Percentiles rank a stretch among this genome's conserved stretches.
Evolutionary conservation across 2,113 vertebrate genomes (phyloP).

Genomic region (Siphamia tubifer): DNA sequence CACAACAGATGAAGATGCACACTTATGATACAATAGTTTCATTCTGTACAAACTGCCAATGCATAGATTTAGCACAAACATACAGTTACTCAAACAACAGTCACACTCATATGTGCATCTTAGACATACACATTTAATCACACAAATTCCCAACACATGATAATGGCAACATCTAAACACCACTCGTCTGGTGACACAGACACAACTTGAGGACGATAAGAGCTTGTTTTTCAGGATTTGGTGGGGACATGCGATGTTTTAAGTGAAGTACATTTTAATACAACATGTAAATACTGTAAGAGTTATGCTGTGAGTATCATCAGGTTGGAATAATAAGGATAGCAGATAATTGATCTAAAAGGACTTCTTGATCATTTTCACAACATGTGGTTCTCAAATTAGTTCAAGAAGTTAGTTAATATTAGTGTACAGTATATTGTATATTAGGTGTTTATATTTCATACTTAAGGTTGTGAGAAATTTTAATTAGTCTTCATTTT

Average conservation of each 20-base stretch:
- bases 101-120: constrained; percentile 11
- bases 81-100: neutral
- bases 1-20: constrained; percentile 42
- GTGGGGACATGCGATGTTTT: constrained; percentile 64
- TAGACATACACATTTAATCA: constrained; percentile 5
- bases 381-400: constrained; percentile 64
- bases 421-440: constrained; percentile 57
- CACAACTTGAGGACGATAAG: constrained; percentile 34
- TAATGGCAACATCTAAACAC: constrained; percentile 38
- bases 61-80: constrained; percentile 41
- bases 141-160: constrained; percentile 6
- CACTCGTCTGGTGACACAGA: constrained; percentile 32
- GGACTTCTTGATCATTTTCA: constrained; percentile 50
- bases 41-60: constrained; percentile 46
- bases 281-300: constrained; percentile 57
- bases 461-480: constrained; percentile 56
- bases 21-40: constrained; percentile 1
- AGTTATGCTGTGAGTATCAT: constrained; percentile 23
- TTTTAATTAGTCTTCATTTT: constrained; percentile 41
- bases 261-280: constrained; percentile 53
- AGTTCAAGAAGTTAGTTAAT: constrained; percentile 62
- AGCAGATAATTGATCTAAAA: constrained; percentile 24
- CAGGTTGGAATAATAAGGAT: constrained; percentile 26
- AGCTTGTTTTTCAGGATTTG: constrained; percentile 43
- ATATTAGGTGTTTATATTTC: constrained; percentile 29